Evolutionary conservation across 2,113 vertebrate species (phyloP), one percentile per base, ranked within the genome.

Genomic region (Catharus fuscescens): DNA sequence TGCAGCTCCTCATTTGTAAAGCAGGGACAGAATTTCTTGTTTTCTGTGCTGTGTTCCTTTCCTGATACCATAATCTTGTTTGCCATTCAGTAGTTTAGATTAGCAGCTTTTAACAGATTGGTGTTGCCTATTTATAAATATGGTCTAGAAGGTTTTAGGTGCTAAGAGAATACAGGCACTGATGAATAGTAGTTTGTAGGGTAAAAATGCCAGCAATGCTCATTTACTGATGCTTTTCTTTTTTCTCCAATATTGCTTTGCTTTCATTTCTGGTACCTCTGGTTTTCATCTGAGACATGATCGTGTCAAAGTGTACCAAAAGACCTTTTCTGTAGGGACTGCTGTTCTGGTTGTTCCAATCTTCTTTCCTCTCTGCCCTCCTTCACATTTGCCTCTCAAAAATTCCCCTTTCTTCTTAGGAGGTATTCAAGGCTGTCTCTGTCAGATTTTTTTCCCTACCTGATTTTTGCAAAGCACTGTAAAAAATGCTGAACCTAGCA

Each of bases 11-110:
- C 18, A 5, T 44, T n/a, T 60, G 32, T 81, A 47, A 67, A 64
- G 40, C 42, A 44, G 23, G 20, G 66, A 56, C 23, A 76, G 62
- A 88, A 87, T 78, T 50, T 28, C 21, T 62, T 81, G 20, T 50
- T 93, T 71, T 71, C 38, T 67, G 0, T 32, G 34, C 59, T 45
- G 0, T 34, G 16, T 85, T 78, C 42, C 26, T 79, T 62, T 85
- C 42, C 70, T 54, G 18, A 8, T 42, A 18, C 0, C 0, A 0
- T 50, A 24, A 44, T 76, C 40, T 64, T 0, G 0, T 57, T 62
- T 82, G 19, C 53, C 9, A 5, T 64, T 79, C 24, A 48, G 23
- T 45, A 18, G 53, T 67, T 87, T 56, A 52, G 18, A 29, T 90
- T 54, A 60, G 18, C 17, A 57, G 12, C 24, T 60, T 62, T 54